Conservation (phyloP, 1,140 invertebrate species). For the Thaumatotibia leucotreta region DNA sequence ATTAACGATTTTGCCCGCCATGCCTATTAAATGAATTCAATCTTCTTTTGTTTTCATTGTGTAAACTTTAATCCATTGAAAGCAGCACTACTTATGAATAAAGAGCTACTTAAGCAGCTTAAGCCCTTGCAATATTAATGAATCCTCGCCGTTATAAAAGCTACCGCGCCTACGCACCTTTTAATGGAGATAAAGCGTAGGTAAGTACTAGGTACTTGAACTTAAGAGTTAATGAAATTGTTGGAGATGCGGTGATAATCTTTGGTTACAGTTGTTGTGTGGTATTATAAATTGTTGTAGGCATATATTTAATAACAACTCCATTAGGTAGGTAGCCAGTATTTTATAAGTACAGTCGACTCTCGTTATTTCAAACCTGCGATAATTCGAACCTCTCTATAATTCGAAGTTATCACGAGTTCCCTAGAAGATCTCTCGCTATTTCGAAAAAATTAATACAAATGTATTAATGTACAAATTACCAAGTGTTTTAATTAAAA, state of each 20-base stretch:
- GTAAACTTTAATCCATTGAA: background rate
- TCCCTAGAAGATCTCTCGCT: too few relatives aligned
- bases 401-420: too few relatives aligned
- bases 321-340: too few relatives aligned
- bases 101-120: background rate
- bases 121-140: constrained; percentile 5
- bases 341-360: too few relatives aligned
- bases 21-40: background rate
- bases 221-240: background rate
- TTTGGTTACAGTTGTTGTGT: background rate
- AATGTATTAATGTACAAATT: too few relatives aligned
- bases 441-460: too few relatives aligned
- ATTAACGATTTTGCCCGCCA: background rate
- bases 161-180: background rate
- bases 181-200: background rate
- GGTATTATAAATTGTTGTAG: too few relatives aligned
- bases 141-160: background rate
- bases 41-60: background rate
- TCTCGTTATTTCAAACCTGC: too few relatives aligned
- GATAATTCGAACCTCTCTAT: too few relatives aligned
- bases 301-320: too few relatives aligned
- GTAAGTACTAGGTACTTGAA: too few relatives aligned
- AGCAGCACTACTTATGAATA: background rate
- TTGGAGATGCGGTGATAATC: background rate
- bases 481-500: too few relatives aligned